Conservation (phyloP, 2,797 vertebrate genomes). For the Danio albolineatus region DNA sequence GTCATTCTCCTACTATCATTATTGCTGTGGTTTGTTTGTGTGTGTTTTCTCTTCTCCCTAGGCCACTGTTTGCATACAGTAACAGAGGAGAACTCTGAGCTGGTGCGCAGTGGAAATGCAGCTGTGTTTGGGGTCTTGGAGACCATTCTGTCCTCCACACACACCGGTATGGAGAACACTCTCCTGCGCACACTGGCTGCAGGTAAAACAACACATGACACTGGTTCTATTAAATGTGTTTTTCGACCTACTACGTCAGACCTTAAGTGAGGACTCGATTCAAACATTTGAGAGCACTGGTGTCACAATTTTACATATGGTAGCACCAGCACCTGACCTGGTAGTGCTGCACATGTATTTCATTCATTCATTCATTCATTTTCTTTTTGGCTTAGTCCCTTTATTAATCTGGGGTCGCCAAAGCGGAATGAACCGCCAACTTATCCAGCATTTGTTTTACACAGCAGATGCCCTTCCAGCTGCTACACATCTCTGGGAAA, state of each 20-base stretch:
- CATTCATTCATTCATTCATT: no score
- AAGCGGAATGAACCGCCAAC: no score
- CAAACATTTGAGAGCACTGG: no score
- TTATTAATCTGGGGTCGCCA: no score
- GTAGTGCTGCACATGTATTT: no score
- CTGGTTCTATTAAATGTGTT: background rate
- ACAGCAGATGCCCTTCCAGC: no score
- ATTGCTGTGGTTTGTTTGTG: slow-evolving; percentile 24
- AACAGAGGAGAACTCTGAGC: slow-evolving; percentile 93
- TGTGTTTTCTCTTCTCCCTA: slow-evolving; percentile 63
- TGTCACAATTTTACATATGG: no score
- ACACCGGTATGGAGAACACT: slow-evolving; percentile 80
- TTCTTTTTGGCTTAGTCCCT: no score
- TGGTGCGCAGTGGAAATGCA: slow-evolving; percentile 82
- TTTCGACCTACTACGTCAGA: background rate
- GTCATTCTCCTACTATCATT: background rate
- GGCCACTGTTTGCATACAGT: slow-evolving; percentile 96
- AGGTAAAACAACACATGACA: slow-evolving; percentile 74
- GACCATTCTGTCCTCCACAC: slow-evolving; percentile 79
- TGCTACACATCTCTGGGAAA: no score
- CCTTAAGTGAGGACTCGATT: no score
- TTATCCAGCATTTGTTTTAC: no score
- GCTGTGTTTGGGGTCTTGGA: slow-evolving; percentile 83
- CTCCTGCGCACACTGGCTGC: slow-evolving; percentile 89
- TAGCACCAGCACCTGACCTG: no score